A percentile compares a stretch with the other conserved stretches of the same genome.
These are phyloP conservation scores for Indicator maculatus DNA, from an alignment of 2,113 vertebrate genomes.

Conservation along the genomic window DNA sequence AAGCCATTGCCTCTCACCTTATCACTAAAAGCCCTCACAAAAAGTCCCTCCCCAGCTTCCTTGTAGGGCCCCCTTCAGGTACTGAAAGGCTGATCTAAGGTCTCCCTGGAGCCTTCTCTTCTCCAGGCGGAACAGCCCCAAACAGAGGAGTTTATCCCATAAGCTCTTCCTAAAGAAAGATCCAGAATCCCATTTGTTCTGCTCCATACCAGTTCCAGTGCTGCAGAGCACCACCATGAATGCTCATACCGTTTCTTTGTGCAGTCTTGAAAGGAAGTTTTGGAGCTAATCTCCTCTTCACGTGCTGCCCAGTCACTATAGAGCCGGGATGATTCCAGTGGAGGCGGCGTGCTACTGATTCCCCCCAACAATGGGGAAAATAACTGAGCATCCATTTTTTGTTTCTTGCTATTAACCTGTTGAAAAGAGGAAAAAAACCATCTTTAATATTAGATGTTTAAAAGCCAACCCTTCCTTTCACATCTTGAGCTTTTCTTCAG, in stretches of 20 bases:
- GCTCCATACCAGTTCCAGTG: accelerated
- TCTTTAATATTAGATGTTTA: neutral
- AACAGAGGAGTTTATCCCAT: neutral
- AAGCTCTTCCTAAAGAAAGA: neutral
- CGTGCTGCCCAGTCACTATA: neutral
- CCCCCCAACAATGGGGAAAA: slow-evolving; percentile 44
- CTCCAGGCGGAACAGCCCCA: too few relatives aligned
- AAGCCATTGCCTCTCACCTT: too few relatives aligned
- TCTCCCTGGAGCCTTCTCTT: too few relatives aligned
- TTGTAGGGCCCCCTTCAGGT: too few relatives aligned
- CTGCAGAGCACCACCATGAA: neutral
- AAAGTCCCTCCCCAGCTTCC: too few relatives aligned
- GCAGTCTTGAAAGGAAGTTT: slow-evolving; percentile 11
- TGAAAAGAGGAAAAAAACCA: neutral
- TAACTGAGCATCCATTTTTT: slow-evolving; percentile 58
- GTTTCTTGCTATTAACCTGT: slow-evolving; percentile 17
- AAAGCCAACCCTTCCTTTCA: neutral
- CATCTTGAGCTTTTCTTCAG: neutral
- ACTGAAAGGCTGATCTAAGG: too few relatives aligned
- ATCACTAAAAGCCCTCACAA: too few relatives aligned
- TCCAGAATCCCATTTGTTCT: accelerated
- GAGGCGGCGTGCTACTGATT: neutral
- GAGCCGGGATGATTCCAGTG: neutral
- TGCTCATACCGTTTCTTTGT: slow-evolving; percentile 38
- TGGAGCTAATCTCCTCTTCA: neutral